phyloP scores from a whole-genome alignment of 2,113 vertebrate genomes.

The Connochaetes taurinus region DNA sequence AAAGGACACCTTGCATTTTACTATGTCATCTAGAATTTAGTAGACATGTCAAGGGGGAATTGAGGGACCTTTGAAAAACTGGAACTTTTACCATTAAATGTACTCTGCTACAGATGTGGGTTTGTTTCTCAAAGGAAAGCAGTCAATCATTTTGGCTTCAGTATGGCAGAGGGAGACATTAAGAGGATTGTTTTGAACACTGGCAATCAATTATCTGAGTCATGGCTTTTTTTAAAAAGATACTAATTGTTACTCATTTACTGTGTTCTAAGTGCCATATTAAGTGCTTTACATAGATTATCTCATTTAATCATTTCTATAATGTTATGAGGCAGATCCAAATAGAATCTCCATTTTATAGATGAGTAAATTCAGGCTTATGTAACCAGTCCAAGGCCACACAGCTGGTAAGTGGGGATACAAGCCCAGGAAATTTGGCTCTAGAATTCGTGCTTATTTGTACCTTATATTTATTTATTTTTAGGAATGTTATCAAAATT shows the following conservation, averaged over 20 bases:
- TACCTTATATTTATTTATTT: background rate
- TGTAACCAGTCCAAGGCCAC: background rate
- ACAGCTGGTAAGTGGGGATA: background rate
- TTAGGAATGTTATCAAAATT: background rate
- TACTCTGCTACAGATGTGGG: background rate
- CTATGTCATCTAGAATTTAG: background rate
- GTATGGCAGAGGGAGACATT: background rate
- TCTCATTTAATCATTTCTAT: background rate
- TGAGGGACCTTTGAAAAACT: background rate
- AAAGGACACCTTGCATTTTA: background rate
- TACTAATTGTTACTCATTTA: background rate
- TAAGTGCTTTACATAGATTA: background rate
- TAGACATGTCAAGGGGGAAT: background rate
- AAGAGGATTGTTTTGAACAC: background rate
- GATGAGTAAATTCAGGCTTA: background rate
- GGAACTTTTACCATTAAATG: background rate
- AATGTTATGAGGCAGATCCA: background rate
- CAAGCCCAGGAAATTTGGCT: background rate
- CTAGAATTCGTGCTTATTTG: background rate
- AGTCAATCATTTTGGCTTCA: background rate
- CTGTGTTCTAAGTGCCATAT: background rate
- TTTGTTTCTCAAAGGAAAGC: background rate
- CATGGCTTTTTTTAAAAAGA: background rate
- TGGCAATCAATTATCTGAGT: background rate
- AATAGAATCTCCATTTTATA: background rate